phyloP scores from a whole-genome alignment of 2,888 invertebrate species.

The Ormyrus nitidulus region DNA sequence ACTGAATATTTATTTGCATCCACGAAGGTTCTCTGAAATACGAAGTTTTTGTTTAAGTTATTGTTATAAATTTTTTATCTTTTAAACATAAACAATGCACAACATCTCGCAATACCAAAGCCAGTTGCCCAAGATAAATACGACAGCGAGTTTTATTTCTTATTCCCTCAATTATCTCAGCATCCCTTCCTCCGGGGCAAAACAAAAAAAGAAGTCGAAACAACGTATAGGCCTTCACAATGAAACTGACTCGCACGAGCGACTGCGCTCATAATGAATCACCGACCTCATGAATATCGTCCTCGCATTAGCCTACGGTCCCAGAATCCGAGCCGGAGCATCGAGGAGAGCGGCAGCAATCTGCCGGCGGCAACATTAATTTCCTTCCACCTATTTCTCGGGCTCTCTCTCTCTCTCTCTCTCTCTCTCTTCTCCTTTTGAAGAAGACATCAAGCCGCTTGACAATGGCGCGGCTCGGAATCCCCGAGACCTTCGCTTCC shows the following conservation, averaged over 20 bases:
- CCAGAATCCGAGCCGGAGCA: not conserved
- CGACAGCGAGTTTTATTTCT: no score
- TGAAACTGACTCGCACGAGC: conserved; percentile 6
- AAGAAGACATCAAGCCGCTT: conserved; percentile 58
- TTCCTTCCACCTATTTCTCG: conserved; percentile 3
- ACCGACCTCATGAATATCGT: conserved; percentile 41
- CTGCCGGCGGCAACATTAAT: conserved; percentile 39
- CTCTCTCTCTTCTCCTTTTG: conserved; percentile 40
- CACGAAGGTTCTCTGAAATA: no score
- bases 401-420: conserved; percentile 9
- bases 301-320: not conserved
- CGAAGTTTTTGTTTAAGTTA: no score
- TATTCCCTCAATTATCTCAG: no score
- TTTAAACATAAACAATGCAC: no score
- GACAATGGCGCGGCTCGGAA: conserved; percentile 29
- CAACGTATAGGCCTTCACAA: conserved; percentile 27
- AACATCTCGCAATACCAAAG: not conserved
- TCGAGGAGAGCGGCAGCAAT: no score
- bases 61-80: no score
- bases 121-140: no score
- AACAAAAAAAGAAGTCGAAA: conserved; percentile 27
- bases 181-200: not conserved
- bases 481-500: conserved; percentile 22
- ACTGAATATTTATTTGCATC: no score
- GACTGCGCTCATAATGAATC: conserved; percentile 45